Evolutionary conservation across 1,140 invertebrate species (phyloP).

Genomic region (Harpegnathos saltator): DNA sequence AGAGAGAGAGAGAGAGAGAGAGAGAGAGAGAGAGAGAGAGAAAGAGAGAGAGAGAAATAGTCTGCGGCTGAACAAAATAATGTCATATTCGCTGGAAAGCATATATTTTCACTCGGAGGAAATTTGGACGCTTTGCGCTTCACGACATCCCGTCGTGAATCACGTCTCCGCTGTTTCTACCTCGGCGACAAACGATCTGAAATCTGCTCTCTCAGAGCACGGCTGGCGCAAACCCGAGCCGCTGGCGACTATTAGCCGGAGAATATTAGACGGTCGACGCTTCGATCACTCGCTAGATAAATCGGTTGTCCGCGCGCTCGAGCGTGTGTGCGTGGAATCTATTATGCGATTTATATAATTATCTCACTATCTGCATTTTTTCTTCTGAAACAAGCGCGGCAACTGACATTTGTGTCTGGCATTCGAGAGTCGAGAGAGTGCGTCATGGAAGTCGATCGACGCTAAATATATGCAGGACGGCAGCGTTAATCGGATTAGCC

Average conservation of each 20-base stretch:
- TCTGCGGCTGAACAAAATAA: no score
- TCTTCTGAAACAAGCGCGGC: constrained; percentile 47
- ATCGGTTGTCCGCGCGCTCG: not conserved
- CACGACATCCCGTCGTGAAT: no score
- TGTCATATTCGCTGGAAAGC: not conserved
- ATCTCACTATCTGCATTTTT: constrained; percentile 44
- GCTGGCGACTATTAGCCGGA: no score
- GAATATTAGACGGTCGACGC: constrained; percentile 33
- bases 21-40: no score
- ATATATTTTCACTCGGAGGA: no score
- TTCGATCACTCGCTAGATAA: constrained; percentile 42
- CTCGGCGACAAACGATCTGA: not conserved
- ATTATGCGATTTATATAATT: constrained; percentile 46
- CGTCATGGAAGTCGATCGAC: constrained; percentile 52
- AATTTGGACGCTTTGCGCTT: no score
- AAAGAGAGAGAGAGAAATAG: no score
- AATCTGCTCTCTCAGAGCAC: no score
- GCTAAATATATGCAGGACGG: constrained; percentile 31
- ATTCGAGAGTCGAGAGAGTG: constrained; percentile 40
- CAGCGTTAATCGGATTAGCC: constrained; percentile 32
- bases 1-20: no score
- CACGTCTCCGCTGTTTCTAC: no score
- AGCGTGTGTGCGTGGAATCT: constrained; percentile 8
- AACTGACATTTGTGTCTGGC: constrained; percentile 61
- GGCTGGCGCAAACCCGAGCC: no score